Percentiles rank a stretch among this genome's conserved stretches.
These are phyloP conservation scores for Apis laboriosa DNA, from an alignment of 1,140 invertebrate species.

Conservation along the genomic window DNA sequence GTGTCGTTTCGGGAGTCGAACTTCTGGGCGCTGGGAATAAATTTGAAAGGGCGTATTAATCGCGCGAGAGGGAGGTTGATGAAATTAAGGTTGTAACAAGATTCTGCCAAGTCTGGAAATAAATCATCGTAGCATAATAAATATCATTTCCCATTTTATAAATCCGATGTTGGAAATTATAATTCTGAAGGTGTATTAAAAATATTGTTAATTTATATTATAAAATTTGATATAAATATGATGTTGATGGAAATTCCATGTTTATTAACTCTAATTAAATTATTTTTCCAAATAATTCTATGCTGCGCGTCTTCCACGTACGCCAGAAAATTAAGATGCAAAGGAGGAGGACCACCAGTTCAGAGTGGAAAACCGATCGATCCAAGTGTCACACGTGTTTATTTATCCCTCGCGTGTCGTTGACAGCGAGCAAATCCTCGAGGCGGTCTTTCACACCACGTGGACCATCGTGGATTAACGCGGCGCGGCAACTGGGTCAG, in stretches of 20 bases:
- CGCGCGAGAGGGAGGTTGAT: background rate
- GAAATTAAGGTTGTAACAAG: constrained; percentile 20
- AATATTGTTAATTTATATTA: too few relatives aligned
- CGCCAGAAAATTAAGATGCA: too few relatives aligned
- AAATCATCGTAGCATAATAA: background rate
- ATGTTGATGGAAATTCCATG: too few relatives aligned
- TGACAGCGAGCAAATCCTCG: constrained; percentile 37
- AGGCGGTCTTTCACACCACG: background rate
- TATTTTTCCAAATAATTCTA: too few relatives aligned
- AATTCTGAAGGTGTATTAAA: too few relatives aligned
- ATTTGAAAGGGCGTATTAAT: constrained; percentile 22
- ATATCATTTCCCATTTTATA: constrained; percentile 1
- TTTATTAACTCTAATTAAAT: background rate
- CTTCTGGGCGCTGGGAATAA: constrained; percentile 4
- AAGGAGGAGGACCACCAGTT: too few relatives aligned
- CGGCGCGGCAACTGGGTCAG: constrained; percentile 34
- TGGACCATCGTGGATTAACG: background rate
- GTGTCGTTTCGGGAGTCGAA: background rate
- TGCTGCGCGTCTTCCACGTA: background rate
- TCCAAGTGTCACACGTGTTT: background rate
- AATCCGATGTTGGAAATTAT: background rate
- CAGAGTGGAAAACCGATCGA: background rate
- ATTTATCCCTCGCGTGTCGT: constrained; percentile 25
- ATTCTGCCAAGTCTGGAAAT: background rate
- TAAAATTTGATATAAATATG: too few relatives aligned